A percentile compares a stretch with the other conserved stretches of the same genome.
Conservation (phyloP, 2,888 invertebrate species). For the Euphydryas editha region DNA sequence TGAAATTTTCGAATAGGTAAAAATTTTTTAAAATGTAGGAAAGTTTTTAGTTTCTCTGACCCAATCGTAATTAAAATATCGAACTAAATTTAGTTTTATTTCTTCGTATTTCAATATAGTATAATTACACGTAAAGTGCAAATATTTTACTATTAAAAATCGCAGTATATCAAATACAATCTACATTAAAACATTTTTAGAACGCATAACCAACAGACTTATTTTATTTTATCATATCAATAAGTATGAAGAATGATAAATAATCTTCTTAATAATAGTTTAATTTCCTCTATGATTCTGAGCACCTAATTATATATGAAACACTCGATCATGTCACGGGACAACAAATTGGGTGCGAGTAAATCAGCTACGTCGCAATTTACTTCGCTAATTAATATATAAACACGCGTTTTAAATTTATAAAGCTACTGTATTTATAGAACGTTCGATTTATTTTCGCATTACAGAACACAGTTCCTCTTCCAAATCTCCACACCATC, state of each 20-base stretch:
- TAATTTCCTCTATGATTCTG: background rate
- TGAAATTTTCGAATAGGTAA: too few species aligned
- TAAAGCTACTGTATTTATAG: background rate
- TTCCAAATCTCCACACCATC: background rate
- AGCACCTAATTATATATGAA: background rate
- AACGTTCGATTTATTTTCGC: background rate
- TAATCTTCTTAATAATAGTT: background rate
- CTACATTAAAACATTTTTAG: background rate
- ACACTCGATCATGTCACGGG: background rate
- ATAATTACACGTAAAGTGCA: background rate
- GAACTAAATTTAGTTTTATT: too few species aligned
- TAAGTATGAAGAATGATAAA: conserved; percentile 3
- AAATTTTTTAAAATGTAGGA: too few species aligned
- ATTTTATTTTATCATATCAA: background rate
- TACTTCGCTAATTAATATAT: background rate
- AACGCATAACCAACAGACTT: background rate
- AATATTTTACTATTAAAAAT: background rate
- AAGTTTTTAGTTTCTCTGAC: too few species aligned
- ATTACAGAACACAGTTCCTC: background rate
- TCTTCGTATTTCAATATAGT: too few species aligned
- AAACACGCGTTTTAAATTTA: background rate
- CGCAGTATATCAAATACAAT: background rate
- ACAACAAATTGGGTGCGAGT: background rate
- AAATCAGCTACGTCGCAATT: background rate
- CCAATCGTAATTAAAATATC: too few species aligned